phyloP scores from a whole-genome alignment of 2,113 vertebrate genomes.

The Dicentrarchus labrax region DNA sequence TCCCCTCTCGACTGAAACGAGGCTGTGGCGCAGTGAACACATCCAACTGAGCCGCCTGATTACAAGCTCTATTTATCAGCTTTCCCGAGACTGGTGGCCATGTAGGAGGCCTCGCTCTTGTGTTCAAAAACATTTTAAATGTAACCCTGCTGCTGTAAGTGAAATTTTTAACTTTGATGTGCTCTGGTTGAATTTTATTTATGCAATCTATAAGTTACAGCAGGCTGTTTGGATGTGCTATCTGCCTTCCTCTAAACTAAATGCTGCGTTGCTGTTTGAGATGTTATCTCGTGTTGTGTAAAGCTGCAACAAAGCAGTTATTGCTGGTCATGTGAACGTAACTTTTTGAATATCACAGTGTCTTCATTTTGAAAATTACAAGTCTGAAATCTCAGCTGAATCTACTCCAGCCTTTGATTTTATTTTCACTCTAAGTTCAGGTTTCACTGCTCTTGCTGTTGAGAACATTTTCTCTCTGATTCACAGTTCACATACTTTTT shows the following conservation, averaged over 20 bases:
- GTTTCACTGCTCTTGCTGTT: constrained; percentile 1
- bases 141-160: constrained; percentile 12
- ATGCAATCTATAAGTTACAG: constrained; percentile 40
- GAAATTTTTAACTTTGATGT: constrained; percentile 37
- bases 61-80: constrained; percentile 57
- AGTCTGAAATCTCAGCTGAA: constrained; percentile 8
- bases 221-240: constrained; percentile 28
- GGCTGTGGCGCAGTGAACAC: constrained; percentile 18
- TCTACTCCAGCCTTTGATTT: constrained; percentile 40
- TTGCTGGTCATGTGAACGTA: background rate
- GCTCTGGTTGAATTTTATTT: constrained; percentile 30
- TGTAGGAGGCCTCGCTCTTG: constrained; percentile 21
- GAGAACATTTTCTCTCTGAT: constrained; percentile 48
- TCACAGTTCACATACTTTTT: constrained; percentile 32
- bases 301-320: background rate
- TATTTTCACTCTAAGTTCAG: constrained; percentile 24
- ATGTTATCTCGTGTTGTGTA: constrained; percentile 10
- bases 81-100: constrained; percentile 17
- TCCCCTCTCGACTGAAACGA: constrained; percentile 21
- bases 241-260: constrained; percentile 10
- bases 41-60: constrained; percentile 46
- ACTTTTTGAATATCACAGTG: background rate
- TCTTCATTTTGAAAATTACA: constrained; percentile 10
- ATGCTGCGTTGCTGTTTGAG: constrained; percentile 20
- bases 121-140: constrained; percentile 59